Conservation (phyloP, 2,888 invertebrate genomes). For the Craniophora ligustri region DNA sequence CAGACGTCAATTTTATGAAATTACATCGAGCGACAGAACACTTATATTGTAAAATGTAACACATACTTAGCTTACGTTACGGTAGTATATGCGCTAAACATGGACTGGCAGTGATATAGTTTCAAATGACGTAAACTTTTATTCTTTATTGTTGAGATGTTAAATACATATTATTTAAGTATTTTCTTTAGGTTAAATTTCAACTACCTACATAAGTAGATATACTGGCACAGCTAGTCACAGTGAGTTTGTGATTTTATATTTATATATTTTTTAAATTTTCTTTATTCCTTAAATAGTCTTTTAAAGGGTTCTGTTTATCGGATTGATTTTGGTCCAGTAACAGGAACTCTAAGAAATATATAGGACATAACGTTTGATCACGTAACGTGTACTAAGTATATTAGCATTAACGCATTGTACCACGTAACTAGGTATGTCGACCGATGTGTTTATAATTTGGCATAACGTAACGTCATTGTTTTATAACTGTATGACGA, state of each 20-base stretch:
- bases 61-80: constrained; percentile 34
- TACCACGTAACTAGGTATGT: constrained; percentile 48
- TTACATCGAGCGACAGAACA: constrained; percentile 49
- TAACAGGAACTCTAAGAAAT: not conserved
- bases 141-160: too few relatives aligned
- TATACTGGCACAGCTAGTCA: too few relatives aligned
- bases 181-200: too few relatives aligned
- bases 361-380: not conserved
- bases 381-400: constrained; percentile 36
- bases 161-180: too few relatives aligned
- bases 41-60: constrained; percentile 42
- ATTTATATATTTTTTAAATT: too few relatives aligned
- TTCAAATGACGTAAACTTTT: too few relatives aligned
- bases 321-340: too few relatives aligned
- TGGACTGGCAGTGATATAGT: too few relatives aligned
- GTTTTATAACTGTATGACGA: constrained; percentile 50
- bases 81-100: too few relatives aligned
- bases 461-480: constrained; percentile 52
- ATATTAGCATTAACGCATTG: constrained; percentile 46
- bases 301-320: not conserved
- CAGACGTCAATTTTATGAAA: constrained; percentile 51
- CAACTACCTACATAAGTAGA: too few relatives aligned
- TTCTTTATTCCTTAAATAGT: too few relatives aligned
- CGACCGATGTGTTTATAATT: constrained; percentile 52
- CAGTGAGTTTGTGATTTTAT: too few relatives aligned